Conservation (phyloP, 1,140 invertebrate genomes). For the Teleogryllus occipitalis region DNA sequence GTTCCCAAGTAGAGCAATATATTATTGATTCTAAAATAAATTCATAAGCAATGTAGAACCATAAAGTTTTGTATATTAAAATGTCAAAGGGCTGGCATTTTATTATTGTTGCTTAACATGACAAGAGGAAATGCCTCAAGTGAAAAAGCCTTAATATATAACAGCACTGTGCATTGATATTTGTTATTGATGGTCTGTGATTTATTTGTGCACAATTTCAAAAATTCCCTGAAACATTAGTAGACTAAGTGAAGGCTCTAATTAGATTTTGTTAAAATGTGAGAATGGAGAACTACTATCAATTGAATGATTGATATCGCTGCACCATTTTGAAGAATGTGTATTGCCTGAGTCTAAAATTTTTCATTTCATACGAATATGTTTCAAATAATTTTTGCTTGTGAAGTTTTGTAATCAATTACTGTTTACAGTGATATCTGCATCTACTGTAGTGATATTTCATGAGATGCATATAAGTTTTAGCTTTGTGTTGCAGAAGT, state of each 20-base stretch:
- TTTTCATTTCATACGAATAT: too few species aligned
- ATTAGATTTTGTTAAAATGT: too few species aligned
- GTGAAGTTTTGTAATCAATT: too few species aligned
- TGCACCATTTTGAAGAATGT: too few species aligned
- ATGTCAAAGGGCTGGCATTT: not conserved
- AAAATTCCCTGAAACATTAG: not conserved
- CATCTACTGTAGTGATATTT: too few species aligned
- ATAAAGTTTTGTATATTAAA: not conserved
- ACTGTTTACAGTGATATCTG: too few species aligned
- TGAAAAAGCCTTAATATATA: not conserved
- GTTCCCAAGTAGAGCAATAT: not conserved
- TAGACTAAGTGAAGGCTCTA: not conserved
- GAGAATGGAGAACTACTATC: too few species aligned
- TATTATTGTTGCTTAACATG: not conserved
- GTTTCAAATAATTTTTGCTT: too few species aligned
- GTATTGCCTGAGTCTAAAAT: too few species aligned
- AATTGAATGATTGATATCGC: too few species aligned
- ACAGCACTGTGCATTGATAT: not conserved
- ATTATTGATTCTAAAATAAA: not conserved
- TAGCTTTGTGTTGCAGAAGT: too few species aligned
- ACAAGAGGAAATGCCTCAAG: not conserved
- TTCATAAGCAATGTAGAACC: not conserved
- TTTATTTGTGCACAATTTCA: not conserved
- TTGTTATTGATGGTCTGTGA: not conserved
- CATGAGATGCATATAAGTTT: too few species aligned